Evolutionary conservation across 2,113 vertebrate genomes (phyloP).

Genomic region (Aegotheles bennettii): DNA sequence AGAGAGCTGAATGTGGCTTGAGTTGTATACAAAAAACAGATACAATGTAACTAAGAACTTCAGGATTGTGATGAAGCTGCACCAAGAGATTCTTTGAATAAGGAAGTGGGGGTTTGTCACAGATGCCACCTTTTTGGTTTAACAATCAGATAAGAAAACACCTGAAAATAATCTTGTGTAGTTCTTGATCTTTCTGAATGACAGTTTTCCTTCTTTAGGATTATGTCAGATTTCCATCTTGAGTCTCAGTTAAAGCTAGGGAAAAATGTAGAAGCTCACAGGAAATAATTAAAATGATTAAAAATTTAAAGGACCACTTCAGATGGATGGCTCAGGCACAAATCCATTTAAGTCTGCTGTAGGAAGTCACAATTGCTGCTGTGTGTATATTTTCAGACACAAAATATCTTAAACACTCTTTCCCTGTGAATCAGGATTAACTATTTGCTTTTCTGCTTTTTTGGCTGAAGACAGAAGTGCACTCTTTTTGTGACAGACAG

Average conservation of each 20-base stretch:
- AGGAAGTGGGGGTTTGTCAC: neutral
- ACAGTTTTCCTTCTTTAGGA: neutral
- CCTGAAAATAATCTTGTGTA: neutral
- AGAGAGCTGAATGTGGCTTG: neutral
- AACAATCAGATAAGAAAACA: neutral
- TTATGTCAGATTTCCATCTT: neutral
- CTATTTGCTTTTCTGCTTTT: neutral
- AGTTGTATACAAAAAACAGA: neutral
- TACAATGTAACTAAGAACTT: neutral
- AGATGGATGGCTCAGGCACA: neutral
- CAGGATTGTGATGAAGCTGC: neutral
- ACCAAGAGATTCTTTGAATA: neutral
- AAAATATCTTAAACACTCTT: neutral
- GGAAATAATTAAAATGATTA: neutral
- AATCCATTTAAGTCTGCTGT: neutral
- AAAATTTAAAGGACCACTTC: neutral
- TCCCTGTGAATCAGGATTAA: neutral
- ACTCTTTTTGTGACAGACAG: neutral
- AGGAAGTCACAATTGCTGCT: neutral
- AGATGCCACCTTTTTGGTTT: neutral
- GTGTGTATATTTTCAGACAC: neutral
- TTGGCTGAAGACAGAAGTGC: neutral
- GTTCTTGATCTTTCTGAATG: neutral
- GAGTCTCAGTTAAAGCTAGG: neutral
- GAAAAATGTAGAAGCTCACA: neutral